Base-by-base conservation (phyloP, 1,140 invertebrate genomes). In the Planococcus citri region DNA sequence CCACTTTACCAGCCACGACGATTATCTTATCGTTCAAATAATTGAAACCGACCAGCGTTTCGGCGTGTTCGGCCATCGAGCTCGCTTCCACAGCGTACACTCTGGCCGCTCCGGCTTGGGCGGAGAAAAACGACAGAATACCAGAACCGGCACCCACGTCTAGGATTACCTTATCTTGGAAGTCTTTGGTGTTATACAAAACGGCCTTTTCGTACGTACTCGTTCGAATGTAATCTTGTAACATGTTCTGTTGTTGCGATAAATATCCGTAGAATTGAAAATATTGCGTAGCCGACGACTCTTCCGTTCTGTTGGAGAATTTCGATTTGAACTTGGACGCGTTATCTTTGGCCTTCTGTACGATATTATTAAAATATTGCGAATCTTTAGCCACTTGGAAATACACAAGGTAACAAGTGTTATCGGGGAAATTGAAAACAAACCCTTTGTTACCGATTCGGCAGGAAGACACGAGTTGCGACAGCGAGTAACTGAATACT, bases 211-310 rank as follows among this genome's bases (percentile, higher is more conserved):
- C 96, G 80, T 99, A 99, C 67, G 97, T 98, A 75, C 94, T 94
- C 25, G 97, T 99, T 73, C 97, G 83, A 64, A 99, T 94, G 78
- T 97, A 99, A 80, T 99, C 97, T 82, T 94, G 92, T 91, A 99
- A 94, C 97, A 99, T 99, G 77, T 99, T 99, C 81, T 99, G 97
- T 79, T 99, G 97, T 78, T 99, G 97, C 64, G 94, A 97, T 69
- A 99, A 81, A 81, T 97, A 98, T 69, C 96, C 95, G 81, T 99
- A 98, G 81, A 98, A 98, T 83, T 98, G 89, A 76, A 94, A 98
- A 83, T 98, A 98, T 78, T 98, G 95, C 78, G 92, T 91, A 29
- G 95, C 95, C 21, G 95, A 97, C 0, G 95, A 94, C 75, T 97
- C 94, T 78, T 98, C 96, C 24, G 96, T 98, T 77, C 96, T 84